Evolutionary conservation across 2,797 vertebrate genomes (phyloP).

Genomic region (Phoxinus dragarum): DNA sequence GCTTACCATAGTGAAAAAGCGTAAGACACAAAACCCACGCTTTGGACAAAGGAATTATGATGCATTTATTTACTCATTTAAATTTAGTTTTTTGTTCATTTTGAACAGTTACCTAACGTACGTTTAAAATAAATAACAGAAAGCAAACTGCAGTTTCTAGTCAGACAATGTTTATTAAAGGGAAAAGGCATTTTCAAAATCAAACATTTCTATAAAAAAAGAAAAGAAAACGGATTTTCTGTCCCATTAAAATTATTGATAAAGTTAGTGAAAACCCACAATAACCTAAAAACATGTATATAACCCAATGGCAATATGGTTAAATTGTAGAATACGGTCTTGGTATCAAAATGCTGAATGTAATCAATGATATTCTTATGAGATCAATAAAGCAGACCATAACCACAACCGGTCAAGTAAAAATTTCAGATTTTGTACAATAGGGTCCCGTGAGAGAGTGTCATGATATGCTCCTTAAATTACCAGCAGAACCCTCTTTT

Average conservation of each 20-base stretch:
- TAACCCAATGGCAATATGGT: slow-evolving; percentile 1
- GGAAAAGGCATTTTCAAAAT: slow-evolving; percentile 4
- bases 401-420: neutral
- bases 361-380: neutral
- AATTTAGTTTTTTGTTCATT: neutral
- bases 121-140: neutral
- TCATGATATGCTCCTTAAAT: slow-evolving; percentile 24
- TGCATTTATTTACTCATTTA: neutral
- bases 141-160: slow-evolving; percentile 6
- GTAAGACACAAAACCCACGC: neutral
- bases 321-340: slow-evolving; percentile 3
- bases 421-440: neutral
- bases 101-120: neutral
- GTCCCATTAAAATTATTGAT: slow-evolving; percentile 30
- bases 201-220: slow-evolving; percentile 11
- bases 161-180: slow-evolving; percentile 42
- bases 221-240: too few species aligned
- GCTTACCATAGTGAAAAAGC: too few species aligned
- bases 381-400: neutral
- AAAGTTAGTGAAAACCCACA: slow-evolving; percentile 43
- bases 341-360: slow-evolving; percentile 3
- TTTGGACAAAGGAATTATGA: neutral
- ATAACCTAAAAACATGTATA: slow-evolving; percentile 36
- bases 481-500: neutral
- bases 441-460: neutral